Evolutionary conservation across 1,140 invertebrate species (phyloP).

Genomic region (Copidosoma floridanum): DNA sequence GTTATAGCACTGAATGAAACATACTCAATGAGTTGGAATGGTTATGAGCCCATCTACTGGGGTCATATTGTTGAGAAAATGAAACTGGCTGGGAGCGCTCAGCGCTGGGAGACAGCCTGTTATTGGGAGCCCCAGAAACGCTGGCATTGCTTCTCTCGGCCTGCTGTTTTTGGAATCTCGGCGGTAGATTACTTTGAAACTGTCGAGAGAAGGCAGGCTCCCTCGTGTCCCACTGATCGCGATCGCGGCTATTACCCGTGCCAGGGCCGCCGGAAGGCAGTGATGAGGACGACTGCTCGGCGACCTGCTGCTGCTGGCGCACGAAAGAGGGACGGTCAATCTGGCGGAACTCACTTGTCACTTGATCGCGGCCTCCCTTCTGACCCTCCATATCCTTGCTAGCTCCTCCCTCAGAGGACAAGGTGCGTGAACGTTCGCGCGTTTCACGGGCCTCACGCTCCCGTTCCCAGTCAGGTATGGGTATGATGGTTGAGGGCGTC

Average conservation of each 20-base stretch:
- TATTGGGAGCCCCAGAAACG: constrained; percentile 34
- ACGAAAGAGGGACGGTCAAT: constrained; percentile 34
- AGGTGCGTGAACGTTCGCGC: constrained; percentile 55
- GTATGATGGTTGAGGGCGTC: constrained; percentile 53
- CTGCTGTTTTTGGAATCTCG: constrained; percentile 80
- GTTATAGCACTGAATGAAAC: constrained; percentile 30
- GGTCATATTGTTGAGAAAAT: constrained; percentile 57
- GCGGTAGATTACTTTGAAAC: constrained; percentile 79
- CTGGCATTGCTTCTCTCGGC: constrained; percentile 48
- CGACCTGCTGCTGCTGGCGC: constrained; percentile 27
- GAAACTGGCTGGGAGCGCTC: constrained; percentile 47
- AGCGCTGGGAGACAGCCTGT: constrained; percentile 47
- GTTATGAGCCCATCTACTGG: constrained; percentile 49
- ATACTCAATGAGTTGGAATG: constrained; percentile 46
- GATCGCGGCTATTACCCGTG: constrained; percentile 35
- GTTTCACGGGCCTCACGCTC: constrained; percentile 56
- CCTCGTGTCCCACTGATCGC: constrained; percentile 49
- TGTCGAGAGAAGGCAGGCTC: constrained; percentile 65
- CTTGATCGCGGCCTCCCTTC: constrained; percentile 43
- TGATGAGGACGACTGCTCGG: constrained; percentile 6
- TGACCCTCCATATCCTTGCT: constrained; percentile 49
- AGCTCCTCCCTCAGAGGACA: constrained; percentile 54
- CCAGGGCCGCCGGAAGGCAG: neutral
- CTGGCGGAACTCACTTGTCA: constrained; percentile 36
- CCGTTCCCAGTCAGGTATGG: constrained; percentile 60